Evolutionary conservation across 1,140 invertebrate species (phyloP).

Genomic region (Orussus abietinus): DNA sequence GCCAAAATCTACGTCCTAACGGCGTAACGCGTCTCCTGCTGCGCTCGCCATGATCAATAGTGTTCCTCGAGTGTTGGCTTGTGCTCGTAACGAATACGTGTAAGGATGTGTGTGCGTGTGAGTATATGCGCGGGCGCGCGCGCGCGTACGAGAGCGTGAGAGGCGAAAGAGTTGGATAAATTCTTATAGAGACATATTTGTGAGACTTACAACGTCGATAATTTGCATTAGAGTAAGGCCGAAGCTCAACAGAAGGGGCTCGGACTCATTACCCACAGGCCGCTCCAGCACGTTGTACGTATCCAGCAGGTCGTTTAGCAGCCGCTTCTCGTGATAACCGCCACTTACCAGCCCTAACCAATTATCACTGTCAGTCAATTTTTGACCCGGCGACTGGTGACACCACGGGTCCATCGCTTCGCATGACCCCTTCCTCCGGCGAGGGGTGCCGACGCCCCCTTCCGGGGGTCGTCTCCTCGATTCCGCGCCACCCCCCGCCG

Average conservation of each 20-base stretch:
- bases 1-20: no score
- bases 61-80: no score
- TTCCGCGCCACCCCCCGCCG: no score
- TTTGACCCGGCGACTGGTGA: conserved; percentile 15
- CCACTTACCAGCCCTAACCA: conserved; percentile 58
- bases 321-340: conserved; percentile 88
- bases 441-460: no score
- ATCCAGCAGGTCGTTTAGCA: conserved; percentile 89
- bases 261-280: conserved; percentile 94
- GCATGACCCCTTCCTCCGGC: no score
- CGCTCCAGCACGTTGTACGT: conserved; percentile 96
- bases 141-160: background rate
- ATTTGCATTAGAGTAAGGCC: conserved; percentile 99
- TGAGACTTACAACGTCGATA: conserved; percentile 94
- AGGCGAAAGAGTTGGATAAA: conserved; percentile 8
- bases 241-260: conserved; percentile 92
- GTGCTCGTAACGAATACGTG: no score
- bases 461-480: no score
- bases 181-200: conserved; percentile 17
- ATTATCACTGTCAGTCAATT: conserved; percentile 44
- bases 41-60: no score
- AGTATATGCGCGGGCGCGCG: conserved; percentile 4
- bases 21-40: no score
- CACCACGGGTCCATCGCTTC: conserved; percentile 20
- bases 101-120: no score